Percentiles rank a stretch among this genome's conserved stretches.
These are phyloP conservation scores for Octopus sinensis DNA, from an alignment of 1,140 invertebrate species.

Conservation along the genomic window DNA sequence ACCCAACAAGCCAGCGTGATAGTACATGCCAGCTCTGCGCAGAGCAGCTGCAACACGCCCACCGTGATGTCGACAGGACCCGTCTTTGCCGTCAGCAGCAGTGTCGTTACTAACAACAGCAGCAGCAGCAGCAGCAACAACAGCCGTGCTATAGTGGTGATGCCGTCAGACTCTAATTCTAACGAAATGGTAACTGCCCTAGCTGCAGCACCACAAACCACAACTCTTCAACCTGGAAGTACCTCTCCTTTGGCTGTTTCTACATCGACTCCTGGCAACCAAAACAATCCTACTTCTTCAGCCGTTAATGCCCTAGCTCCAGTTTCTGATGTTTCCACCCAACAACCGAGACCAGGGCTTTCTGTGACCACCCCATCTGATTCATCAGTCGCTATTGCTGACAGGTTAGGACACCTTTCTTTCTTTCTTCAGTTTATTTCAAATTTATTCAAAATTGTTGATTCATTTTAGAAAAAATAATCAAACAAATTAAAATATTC, in stretches of 20 bases:
- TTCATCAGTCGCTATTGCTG: neutral
- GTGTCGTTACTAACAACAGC: neutral
- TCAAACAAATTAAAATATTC: too few species aligned
- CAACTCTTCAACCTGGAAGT: neutral
- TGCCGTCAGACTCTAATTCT: neutral
- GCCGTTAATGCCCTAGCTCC: neutral
- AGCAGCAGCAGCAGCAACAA: neutral
- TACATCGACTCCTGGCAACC: too few species aligned
- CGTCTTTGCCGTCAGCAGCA: slow-evolving; percentile 12
- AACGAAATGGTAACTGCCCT: neutral
- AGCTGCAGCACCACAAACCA: neutral
- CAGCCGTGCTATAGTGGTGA: neutral
- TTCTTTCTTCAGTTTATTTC: neutral
- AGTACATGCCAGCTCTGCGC: slow-evolving; percentile 41
- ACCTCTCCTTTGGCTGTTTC: too few species aligned
- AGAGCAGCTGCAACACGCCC: slow-evolving; percentile 6
- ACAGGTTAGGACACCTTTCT: slow-evolving; percentile 1
- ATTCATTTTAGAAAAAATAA: too few species aligned
- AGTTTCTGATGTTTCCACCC: neutral
- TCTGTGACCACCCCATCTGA: neutral
- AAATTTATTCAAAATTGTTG: too few species aligned
- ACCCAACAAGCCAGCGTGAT: slow-evolving; percentile 47
- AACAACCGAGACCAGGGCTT: neutral
- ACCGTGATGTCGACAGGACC: slow-evolving; percentile 12
- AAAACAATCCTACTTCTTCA: too few species aligned